A percentile compares a stretch with the other conserved stretches of the same genome.
Conservation (phyloP, 1,140 invertebrate species). For the Brachionus rotundiformis region DNA sequence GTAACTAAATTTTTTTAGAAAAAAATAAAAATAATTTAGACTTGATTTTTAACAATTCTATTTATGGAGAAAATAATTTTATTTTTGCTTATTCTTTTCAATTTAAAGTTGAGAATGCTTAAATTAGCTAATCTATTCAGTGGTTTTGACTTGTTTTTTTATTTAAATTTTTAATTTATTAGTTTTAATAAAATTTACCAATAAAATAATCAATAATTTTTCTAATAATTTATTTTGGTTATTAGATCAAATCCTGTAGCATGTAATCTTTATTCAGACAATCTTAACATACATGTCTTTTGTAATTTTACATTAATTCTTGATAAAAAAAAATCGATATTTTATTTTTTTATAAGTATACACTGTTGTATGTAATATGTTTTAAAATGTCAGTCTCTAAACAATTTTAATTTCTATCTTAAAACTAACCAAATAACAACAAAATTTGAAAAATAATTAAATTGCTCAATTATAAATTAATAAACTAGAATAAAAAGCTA, state of each 20-base stretch:
- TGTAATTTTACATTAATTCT: not conserved
- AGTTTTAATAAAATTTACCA: not conserved
- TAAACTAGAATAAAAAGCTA: too few relatives aligned
- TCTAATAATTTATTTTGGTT: not conserved
- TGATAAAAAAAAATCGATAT: not conserved
- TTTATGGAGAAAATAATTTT: not conserved
- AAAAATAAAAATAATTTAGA: not conserved
- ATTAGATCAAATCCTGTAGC: not conserved
- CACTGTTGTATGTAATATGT: not conserved
- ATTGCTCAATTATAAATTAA: too few relatives aligned
- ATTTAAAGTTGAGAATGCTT: not conserved
- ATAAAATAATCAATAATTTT: conserved; percentile 1
- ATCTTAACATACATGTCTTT: not conserved
- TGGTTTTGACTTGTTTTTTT: not conserved
- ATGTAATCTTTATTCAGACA: not conserved
- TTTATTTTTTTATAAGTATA: not conserved
- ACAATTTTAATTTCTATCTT: too few relatives aligned
- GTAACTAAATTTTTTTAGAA: not conserved
- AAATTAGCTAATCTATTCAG: not conserved
- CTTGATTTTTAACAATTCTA: not conserved
- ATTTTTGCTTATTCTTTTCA: not conserved
- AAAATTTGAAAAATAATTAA: too few relatives aligned
- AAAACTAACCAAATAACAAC: too few relatives aligned
- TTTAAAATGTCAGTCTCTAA: too few relatives aligned
- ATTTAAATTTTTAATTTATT: not conserved